These are phyloP conservation scores for Chrysodeixis includens DNA, from an alignment of 2,888 invertebrate species.

Conservation along the genomic window DNA sequence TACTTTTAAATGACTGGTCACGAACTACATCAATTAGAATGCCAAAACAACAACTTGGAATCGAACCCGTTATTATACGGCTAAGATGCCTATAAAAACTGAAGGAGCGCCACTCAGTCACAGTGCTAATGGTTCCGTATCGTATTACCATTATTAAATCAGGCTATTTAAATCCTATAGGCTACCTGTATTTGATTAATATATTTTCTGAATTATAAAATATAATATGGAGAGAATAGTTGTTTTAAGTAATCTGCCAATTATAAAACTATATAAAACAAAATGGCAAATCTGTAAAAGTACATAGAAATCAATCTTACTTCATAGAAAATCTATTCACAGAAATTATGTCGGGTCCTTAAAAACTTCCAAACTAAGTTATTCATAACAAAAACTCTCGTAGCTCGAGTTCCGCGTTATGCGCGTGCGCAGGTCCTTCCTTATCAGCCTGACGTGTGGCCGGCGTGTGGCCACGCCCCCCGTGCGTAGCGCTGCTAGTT, in stretches of 20 bases:
- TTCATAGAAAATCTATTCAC: no score
- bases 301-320: no score
- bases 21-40: conserved; percentile 14
- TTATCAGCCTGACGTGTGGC: conserved; percentile 21
- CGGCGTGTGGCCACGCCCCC: conserved; percentile 30
- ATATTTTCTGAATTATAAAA: no score
- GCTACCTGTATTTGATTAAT: no score
- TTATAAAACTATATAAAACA: no score
- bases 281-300: no score
- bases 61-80: conserved; percentile 17
- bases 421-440: conserved; percentile 44
- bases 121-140: no score
- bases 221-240: no score
- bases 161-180: no score
- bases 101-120: not conserved
- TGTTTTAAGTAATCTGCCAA: no score
- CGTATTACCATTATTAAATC: no score
- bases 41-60: conserved; percentile 7
- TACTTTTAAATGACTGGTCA: conserved; percentile 23
- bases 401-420: conserved; percentile 32
- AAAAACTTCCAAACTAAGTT: conserved; percentile 4
- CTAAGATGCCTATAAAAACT: conserved; percentile 19
- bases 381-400: conserved; percentile 26
- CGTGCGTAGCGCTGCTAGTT: not conserved
- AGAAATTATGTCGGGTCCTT: no score